These are phyloP conservation scores for Clitarchus hookeri DNA, from an alignment of 2,888 invertebrate genomes.

Conservation along the genomic window DNA sequence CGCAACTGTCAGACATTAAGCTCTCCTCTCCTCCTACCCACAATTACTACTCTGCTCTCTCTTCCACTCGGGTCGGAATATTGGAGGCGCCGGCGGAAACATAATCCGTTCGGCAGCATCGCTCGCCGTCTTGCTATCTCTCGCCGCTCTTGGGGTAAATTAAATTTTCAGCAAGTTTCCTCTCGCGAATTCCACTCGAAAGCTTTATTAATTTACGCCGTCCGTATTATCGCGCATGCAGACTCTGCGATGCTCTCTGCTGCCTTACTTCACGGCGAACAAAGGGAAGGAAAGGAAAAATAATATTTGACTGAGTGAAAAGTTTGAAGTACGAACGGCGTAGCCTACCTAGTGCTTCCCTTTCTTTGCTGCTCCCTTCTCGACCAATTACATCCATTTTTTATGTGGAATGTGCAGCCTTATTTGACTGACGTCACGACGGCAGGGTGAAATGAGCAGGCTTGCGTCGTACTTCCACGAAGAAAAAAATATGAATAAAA, in stretches of 20 bases:
- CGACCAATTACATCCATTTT: not conserved
- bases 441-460: no score
- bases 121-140: not conserved
- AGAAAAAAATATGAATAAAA: no score
- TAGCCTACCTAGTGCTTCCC: not conserved
- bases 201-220: conserved; percentile 14
- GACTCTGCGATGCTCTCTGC: not conserved
- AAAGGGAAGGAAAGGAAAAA: not conserved
- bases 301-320: conserved; percentile 4
- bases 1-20: no score
- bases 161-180: conserved; percentile 14
- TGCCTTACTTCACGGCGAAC: not conserved
- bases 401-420: not conserved
- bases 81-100: conserved; percentile 5
- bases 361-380: not conserved
- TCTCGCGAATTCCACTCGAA: not conserved
- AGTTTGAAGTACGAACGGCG: not conserved
- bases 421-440: no score
- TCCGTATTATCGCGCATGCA: not conserved
- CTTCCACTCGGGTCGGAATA: not conserved
- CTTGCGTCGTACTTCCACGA: no score
- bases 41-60: not conserved
- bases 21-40: not conserved
- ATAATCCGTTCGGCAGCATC: conserved; percentile 14
- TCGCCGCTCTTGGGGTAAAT: conserved; percentile 1